These are phyloP conservation scores for Panagrolaimus sp. DNA, from an alignment of 1,140 invertebrate species.

Conservation along the genomic window DNA sequence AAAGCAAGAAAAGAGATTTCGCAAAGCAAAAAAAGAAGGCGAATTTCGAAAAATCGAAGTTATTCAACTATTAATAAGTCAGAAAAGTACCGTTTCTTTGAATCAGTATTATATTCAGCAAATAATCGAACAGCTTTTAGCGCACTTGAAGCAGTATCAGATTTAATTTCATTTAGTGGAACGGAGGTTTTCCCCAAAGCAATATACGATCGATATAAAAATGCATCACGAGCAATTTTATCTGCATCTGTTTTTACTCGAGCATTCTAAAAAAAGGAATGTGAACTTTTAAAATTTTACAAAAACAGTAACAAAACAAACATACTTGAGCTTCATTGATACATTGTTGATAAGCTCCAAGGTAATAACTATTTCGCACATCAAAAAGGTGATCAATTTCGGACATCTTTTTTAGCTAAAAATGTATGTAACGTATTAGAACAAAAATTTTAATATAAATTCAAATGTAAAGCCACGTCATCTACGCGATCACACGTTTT, in stretches of 20 bases:
- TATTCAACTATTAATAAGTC: slow-evolving; percentile 4
- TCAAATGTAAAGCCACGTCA: no score
- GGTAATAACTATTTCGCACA: slow-evolving; percentile 84
- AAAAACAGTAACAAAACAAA: slow-evolving; percentile 3
- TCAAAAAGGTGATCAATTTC: slow-evolving; percentile 71
- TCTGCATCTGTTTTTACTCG: slow-evolving; percentile 70
- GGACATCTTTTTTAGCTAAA: slow-evolving; percentile 65
- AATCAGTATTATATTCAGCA: slow-evolving; percentile 71
- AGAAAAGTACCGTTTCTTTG: slow-evolving; percentile 33
- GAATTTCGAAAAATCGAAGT: no score
- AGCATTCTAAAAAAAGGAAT: slow-evolving; percentile 48
- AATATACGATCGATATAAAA: slow-evolving; percentile 83
- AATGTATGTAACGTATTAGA: no score
- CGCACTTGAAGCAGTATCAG: slow-evolving; percentile 65
- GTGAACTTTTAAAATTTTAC: slow-evolving; percentile 5
- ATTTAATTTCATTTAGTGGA: slow-evolving; percentile 79
- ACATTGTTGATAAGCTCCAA: slow-evolving; percentile 89
- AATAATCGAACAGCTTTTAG: slow-evolving; percentile 74
- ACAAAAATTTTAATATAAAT: no score
- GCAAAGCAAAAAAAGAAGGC: no score
- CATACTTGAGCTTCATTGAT: slow-evolving; percentile 86
- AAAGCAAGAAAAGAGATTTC: no score
- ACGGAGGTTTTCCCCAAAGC: slow-evolving; percentile 84
- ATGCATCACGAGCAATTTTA: slow-evolving; percentile 75
- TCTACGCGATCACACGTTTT: no score